Conservation (phyloP, 2,888 invertebrate genomes). For the Epistrophe eligans region DNA sequence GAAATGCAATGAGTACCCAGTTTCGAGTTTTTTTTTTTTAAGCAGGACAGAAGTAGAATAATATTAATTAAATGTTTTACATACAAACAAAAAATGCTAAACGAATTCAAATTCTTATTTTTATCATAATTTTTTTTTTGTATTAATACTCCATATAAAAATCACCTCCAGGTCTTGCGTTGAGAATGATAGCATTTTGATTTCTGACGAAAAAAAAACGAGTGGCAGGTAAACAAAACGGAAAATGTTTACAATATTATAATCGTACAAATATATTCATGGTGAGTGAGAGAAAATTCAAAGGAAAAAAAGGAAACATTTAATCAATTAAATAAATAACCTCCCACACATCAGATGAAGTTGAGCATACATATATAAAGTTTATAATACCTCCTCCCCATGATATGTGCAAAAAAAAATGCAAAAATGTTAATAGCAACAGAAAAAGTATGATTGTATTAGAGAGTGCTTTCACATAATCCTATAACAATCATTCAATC, state of each 20-base stretch:
- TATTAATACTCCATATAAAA: not conserved
- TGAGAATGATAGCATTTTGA: not conserved
- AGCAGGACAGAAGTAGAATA: no score
- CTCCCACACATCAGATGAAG: not conserved
- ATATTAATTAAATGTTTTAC: no score
- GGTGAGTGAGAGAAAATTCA: slow-evolving; percentile 4
- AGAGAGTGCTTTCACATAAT: slow-evolving; percentile 5
- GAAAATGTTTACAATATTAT: not conserved
- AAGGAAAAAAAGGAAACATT: not conserved
- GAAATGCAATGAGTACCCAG: no score
- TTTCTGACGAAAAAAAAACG: not conserved
- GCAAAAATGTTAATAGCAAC: not conserved
- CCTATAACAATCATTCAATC: slow-evolving; percentile 29
- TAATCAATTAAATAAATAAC: slow-evolving; percentile 20
- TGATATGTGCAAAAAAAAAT: not conserved
- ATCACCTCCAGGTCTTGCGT: not conserved
- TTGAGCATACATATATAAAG: not conserved
- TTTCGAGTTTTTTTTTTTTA: no score
- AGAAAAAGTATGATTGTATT: not conserved
- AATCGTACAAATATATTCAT: not conserved
- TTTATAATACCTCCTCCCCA: not conserved
- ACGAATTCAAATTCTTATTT: no score
- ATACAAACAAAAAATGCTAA: no score
- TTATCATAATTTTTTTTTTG: no score
- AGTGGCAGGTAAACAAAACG: not conserved